Conservation (phyloP, 2,888 invertebrate species). For the Eilema caniola region DNA sequence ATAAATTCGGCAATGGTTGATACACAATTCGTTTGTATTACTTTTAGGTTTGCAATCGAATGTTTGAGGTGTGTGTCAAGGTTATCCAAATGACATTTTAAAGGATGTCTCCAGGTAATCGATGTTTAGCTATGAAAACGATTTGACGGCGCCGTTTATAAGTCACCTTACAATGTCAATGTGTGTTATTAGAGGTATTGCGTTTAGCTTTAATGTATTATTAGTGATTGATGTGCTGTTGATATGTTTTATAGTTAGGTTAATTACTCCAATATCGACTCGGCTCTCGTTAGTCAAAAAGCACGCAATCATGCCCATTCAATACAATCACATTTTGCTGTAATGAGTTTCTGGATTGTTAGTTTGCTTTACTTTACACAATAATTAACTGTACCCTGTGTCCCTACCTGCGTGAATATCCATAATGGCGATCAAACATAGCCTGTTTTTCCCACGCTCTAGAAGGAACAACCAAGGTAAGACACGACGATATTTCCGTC, state of each 20-base stretch:
- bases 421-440: no score
- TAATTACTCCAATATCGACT: not conserved
- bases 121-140: slow-evolving; percentile 45
- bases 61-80: slow-evolving; percentile 31
- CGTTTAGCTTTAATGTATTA: slow-evolving; percentile 5
- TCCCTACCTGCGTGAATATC: no score
- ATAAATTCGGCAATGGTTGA: slow-evolving; percentile 22
- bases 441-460: no score
- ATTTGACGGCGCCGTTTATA: slow-evolving; percentile 41
- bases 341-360: not conserved
- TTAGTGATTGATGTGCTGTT: slow-evolving; percentile 10
- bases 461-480: no score
- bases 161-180: slow-evolving; percentile 30
- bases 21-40: not conserved
- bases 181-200: slow-evolving; percentile 27
- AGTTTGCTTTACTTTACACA: no score
- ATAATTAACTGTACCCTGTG: no score
- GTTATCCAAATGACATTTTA: slow-evolving; percentile 58
- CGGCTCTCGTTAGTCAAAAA: not conserved
- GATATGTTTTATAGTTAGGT: not conserved
- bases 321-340: not conserved
- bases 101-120: slow-evolving; percentile 55
- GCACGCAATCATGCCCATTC: not conserved
- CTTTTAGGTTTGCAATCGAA: not conserved
- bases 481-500: no score